Conservation (phyloP, 1,140 invertebrate species). For the Marisa cornuarietis region DNA sequence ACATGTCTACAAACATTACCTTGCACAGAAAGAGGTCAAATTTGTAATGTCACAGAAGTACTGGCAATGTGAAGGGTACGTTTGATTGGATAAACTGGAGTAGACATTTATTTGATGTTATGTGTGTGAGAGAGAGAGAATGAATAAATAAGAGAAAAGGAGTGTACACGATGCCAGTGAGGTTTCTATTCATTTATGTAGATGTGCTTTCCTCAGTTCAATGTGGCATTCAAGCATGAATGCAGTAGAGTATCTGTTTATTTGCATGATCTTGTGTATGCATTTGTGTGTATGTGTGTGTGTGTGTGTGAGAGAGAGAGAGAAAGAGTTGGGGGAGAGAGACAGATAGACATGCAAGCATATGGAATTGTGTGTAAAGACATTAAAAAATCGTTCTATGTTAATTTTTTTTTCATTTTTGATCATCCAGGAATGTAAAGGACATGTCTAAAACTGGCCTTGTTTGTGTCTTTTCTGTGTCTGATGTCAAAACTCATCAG, state of each 20-base stretch:
- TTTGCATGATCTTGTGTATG: background rate
- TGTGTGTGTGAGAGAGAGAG: conserved; percentile 5
- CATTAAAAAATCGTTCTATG: background rate
- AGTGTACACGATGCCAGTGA: background rate
- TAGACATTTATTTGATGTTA: too few species aligned
- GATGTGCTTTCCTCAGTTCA: background rate
- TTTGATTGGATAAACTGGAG: too few species aligned
- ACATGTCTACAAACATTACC: too few species aligned
- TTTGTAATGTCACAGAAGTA: too few species aligned
- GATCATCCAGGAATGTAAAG: too few species aligned
- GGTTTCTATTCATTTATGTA: background rate
- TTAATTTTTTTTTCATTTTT: background rate
- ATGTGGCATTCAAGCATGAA: background rate
- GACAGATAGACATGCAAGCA: background rate
- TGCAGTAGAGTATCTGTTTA: background rate
- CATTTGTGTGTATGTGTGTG: conserved; percentile 9
- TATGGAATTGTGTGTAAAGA: background rate
- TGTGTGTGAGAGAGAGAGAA: too few species aligned
- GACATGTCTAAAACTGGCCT: too few species aligned
- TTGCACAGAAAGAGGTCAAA: too few species aligned
- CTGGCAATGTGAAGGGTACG: too few species aligned
- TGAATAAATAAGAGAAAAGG: background rate
- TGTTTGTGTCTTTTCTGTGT: too few species aligned
- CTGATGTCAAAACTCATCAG: too few species aligned
- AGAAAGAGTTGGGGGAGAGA: background rate